A percentile compares a stretch with the other conserved stretches of the same genome.
Evolutionary conservation across 2,797 vertebrate genomes (phyloP).

Genomic region (Uromys caudimaculatus): DNA sequence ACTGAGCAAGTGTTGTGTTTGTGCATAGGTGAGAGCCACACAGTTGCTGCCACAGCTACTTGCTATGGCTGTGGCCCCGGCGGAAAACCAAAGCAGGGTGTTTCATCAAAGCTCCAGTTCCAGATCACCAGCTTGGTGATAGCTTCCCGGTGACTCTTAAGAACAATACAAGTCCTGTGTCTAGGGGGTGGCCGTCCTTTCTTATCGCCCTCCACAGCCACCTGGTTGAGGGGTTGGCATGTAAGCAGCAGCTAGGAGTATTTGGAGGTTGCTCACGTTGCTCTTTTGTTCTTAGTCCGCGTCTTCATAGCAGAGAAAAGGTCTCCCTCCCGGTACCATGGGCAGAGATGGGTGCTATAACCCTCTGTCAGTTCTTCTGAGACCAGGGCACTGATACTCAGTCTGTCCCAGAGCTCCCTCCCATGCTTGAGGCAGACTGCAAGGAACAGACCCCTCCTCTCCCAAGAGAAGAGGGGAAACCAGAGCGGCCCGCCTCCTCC

Average conservation of each 20-base stretch:
- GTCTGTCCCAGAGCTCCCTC: neutral
- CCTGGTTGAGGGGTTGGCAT: neutral
- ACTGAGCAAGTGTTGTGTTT: neutral
- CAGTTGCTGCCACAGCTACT: constrained; percentile 63
- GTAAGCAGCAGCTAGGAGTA: neutral
- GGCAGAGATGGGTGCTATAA: neutral
- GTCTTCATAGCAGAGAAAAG: neutral
- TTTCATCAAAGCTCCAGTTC: neutral
- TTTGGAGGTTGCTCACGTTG: neutral
- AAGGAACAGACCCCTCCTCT: neutral
- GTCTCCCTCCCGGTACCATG: neutral
- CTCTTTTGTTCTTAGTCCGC: constrained; percentile 36
- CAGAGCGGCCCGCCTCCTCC: constrained; percentile 54
- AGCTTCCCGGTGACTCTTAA: neutral
- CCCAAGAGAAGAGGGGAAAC: neutral
- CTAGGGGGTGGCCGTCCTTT: neutral
- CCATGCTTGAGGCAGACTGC: neutral
- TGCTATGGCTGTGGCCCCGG: neutral
- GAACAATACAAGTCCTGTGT: neutral
- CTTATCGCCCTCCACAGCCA: neutral
- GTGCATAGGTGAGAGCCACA: constrained; percentile 6
- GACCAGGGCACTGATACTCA: neutral
- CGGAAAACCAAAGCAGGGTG: constrained; percentile 9
- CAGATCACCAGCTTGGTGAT: neutral
- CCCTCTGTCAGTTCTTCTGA: neutral